phyloP scores from a whole-genome alignment of 2,113 vertebrate genomes.

The Beaufortia kweichowensis region DNA sequence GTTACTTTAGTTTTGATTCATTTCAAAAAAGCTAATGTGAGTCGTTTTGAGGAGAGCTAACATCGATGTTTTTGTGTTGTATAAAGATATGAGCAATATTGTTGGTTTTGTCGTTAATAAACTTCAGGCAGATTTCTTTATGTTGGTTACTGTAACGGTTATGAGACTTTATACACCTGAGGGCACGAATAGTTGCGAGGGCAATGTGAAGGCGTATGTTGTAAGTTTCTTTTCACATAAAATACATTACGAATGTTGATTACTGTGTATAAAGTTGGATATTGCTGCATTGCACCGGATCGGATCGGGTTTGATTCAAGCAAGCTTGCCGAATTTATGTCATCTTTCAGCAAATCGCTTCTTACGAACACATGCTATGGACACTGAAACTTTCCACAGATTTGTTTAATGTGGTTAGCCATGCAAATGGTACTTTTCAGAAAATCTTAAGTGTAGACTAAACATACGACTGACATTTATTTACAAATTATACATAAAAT shows the following conservation, averaged over 20 bases:
- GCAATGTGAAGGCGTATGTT: background rate
- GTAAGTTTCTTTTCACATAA: background rate
- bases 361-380: background rate
- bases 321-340: background rate
- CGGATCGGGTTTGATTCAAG: background rate
- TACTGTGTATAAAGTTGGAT: too few species aligned
- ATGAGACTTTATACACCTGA: background rate
- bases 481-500: background rate
- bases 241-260: background rate
- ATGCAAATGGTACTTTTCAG: background rate
- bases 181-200: conserved; percentile 16
- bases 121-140: background rate
- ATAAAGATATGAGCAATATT: background rate
- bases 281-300: background rate
- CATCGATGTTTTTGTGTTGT: background rate
- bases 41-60: background rate
- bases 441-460: background rate
- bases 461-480: background rate
- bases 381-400: background rate
- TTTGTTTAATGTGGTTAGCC: conserved; percentile 7
- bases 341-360: background rate
- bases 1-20: conserved; percentile 7
- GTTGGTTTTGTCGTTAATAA: background rate
- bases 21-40: background rate
- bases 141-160: background rate